phyloP scores from a whole-genome alignment of 2,888 invertebrate species.

The Drosophila trichaetosa region DNA sequence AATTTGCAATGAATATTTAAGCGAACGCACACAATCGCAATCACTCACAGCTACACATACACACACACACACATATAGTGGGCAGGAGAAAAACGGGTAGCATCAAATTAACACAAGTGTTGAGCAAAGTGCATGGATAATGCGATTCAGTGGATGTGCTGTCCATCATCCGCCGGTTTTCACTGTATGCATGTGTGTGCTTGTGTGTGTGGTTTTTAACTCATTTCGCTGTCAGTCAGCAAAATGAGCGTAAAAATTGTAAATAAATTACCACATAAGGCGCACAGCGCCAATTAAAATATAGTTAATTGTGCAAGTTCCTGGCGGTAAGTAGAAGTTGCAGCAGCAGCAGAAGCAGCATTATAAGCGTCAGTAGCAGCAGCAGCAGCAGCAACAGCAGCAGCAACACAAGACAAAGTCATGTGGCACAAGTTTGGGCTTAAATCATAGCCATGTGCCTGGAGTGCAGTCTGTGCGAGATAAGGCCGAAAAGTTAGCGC shows the following conservation, averaged over 20 bases:
- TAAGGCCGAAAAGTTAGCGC: conserved; percentile 64
- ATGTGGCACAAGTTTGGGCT: conserved; percentile 61
- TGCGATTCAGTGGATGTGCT: conserved; percentile 52
- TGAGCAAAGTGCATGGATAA: conserved; percentile 79
- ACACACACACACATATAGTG: background rate
- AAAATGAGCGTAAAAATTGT: conserved; percentile 66
- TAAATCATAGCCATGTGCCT: conserved; percentile 68
- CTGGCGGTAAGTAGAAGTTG: conserved; percentile 58
- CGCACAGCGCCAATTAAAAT: conserved; percentile 61
- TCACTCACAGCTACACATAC: background rate
- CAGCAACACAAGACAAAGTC: conserved; percentile 47
- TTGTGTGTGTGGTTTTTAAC: conserved; percentile 31
- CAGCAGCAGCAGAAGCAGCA: conserved; percentile 11
- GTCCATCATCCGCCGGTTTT: conserved; percentile 45
- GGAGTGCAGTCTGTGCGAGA: conserved; percentile 66
- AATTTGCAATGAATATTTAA: conserved; percentile 77
- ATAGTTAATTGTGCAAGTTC: conserved; percentile 66
- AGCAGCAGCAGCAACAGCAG: conserved; percentile 5
- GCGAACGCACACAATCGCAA: conserved; percentile 44
- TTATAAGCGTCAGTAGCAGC: conserved; percentile 2
- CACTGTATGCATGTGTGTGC: conserved; percentile 35
- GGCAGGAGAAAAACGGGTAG: conserved; percentile 37
- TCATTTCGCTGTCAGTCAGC: conserved; percentile 55
- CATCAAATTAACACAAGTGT: conserved; percentile 81
- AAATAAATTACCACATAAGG: conserved; percentile 60